Base-by-base conservation (phyloP, 2,888 invertebrate genomes). In the Noctua comes region DNA sequence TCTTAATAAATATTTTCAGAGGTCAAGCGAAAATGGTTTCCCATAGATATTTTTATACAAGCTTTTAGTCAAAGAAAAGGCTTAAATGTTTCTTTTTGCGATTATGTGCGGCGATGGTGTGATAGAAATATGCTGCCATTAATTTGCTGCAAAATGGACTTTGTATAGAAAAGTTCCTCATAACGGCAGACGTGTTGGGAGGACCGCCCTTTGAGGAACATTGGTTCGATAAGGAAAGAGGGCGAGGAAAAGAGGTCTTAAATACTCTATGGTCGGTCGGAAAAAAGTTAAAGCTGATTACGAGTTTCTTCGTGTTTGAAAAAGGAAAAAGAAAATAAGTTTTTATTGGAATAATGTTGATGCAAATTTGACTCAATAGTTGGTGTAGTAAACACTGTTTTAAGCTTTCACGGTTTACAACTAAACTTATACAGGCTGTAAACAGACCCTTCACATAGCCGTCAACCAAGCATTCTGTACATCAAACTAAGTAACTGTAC, bases 11-110 rank as follows among this genome's bases (percentile, higher is more conserved):
- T 66, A 59, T 72, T 78, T 72, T 73, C 51, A 76, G 16, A 73
- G 86, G 76, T 90, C 86, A 76, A 46, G 66, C 24, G 24, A 75
- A 78, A 65, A 27, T 57, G 86, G 88, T 89, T 73, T 77, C 68
- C 71, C 76, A 65, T 76, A 83, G 86, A 90, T 89, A 90, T 88
- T 90, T 91, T 90, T 91, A 89, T 91, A 87, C 85, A 88, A 88
- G 87, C 89, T 89, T 90, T 90, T 87, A 90, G 90, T 91, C 90
- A 91, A 90, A 91, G 91, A 91, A 90, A 88, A 87, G 90, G 91
- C 88, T 90, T 89, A 88, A 90, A 91, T 90, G 88, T 90, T 85
- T 88, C 81, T 89, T 91, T 90, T 91, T 86, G 83, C 85, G 87
- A 87, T 88, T 88, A 90, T 88, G 88, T 89, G 83, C 73, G 76